These are phyloP conservation scores for Orthosia gracilis DNA, from an alignment of 2,888 invertebrate species.

Conservation along the genomic window DNA sequence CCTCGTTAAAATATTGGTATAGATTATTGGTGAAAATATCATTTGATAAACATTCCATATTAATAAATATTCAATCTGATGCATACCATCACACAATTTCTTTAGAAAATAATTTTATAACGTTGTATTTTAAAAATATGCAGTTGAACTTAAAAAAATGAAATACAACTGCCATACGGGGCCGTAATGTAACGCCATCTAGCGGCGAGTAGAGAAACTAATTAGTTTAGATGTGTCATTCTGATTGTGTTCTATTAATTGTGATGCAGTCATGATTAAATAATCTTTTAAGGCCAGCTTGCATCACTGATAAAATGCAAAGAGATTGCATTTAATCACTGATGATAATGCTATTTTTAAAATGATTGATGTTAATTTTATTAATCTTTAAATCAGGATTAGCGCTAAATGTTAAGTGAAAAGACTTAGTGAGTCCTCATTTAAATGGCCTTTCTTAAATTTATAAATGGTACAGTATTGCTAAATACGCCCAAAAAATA, in stretches of 20 bases:
- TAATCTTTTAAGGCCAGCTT: not conserved
- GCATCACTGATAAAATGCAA: not conserved
- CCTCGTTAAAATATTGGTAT: too few species aligned
- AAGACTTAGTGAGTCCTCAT: not conserved
- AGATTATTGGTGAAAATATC: not conserved
- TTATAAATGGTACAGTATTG: too few species aligned
- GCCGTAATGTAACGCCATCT: conserved; percentile 87
- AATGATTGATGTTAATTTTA: not conserved
- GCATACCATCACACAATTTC: not conserved
- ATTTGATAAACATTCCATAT: conserved; percentile 1
- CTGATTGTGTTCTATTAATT: conserved; percentile 17
- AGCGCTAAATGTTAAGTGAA: not conserved
- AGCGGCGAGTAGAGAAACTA: conserved; percentile 22
- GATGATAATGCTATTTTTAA: not conserved
- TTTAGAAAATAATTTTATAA: too few species aligned
- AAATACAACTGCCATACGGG: conserved; percentile 84
- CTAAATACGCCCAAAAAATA: too few species aligned
- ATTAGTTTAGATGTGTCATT: not conserved
- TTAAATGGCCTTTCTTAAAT: too few species aligned
- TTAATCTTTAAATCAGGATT: not conserved
- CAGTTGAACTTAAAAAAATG: too few species aligned
- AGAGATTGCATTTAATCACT: too few species aligned
- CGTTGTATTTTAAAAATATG: too few species aligned
- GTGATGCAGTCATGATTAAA: conserved; percentile 26
- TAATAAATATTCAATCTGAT: not conserved